Percentiles rank a stretch among this genome's conserved stretches.
phyloP scores from a whole-genome alignment of 2,797 vertebrate genomes.

The Hipposideros larvatus region DNA sequence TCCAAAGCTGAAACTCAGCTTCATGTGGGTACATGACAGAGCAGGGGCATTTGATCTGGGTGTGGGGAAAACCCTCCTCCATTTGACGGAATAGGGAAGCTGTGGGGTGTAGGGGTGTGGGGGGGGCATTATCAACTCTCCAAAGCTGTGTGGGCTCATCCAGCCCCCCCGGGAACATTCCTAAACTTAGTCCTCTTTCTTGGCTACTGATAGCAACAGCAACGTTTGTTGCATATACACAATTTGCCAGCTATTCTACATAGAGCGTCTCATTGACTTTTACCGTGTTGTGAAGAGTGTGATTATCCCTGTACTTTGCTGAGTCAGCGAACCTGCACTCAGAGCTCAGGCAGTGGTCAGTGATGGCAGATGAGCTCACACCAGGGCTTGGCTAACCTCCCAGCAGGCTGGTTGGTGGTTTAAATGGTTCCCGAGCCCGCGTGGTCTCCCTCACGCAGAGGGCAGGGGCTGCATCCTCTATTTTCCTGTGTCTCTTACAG shows the following conservation, averaged over 20 bases:
- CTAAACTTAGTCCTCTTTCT: not conserved
- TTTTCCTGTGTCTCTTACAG: not conserved
- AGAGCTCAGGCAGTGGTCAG: not conserved
- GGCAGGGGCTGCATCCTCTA: not conserved
- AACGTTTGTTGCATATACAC: accelerated
- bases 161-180: not conserved
- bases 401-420: not conserved
- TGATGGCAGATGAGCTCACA: not conserved
- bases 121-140: too few relatives aligned
- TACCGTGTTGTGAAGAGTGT: not conserved
- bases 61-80: not conserved
- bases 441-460: too few relatives aligned
- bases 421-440: not conserved
- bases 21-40: not conserved
- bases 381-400: not conserved
- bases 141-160: not conserved
- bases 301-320: not conserved
- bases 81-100: not conserved
- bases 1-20: not conserved
- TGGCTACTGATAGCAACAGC: not conserved
- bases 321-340: not conserved
- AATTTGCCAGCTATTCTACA: not conserved
- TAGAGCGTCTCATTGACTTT: not conserved
- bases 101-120: not conserved
- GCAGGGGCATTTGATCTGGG: not conserved